Percentiles rank a stretch among this genome's conserved stretches.
Conservation (phyloP, 1,140 invertebrate genomes). For the Panulirus ornatus region DNA sequence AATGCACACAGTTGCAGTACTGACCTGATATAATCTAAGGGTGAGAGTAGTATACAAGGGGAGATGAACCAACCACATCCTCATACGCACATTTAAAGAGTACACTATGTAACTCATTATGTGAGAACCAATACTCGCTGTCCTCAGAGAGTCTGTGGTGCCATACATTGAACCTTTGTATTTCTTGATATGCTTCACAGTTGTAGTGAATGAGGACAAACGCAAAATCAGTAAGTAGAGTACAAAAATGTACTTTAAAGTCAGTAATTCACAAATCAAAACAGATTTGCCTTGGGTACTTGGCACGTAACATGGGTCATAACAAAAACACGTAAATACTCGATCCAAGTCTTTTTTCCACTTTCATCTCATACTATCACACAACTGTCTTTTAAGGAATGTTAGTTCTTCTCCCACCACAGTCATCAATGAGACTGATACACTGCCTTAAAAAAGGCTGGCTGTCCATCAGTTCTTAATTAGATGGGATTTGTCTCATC, state of each 20-base stretch:
- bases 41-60: constrained; percentile 68
- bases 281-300: constrained; percentile 67
- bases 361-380: constrained; percentile 71
- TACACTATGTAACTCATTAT: constrained; percentile 55
- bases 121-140: constrained; percentile 62
- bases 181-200: constrained; percentile 71
- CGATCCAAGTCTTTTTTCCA: constrained; percentile 54
- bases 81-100: constrained; percentile 46
- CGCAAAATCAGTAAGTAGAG: constrained; percentile 60
- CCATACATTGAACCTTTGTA: constrained; percentile 50
- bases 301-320: constrained; percentile 71
- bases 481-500: constrained; percentile 47
- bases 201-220: constrained; percentile 68
- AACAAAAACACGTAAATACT: constrained; percentile 64
- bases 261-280: constrained; percentile 70
- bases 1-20: constrained; percentile 56
- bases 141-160: constrained; percentile 65
- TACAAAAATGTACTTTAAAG: constrained; percentile 58
- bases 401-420: constrained; percentile 63
- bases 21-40: constrained; percentile 65
- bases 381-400: constrained; percentile 72
- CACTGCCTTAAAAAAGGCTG: constrained; percentile 43
- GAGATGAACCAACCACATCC: constrained; percentile 43
- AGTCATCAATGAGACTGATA: constrained; percentile 40
- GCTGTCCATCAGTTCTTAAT: constrained; percentile 41